Evolutionary conservation across 2,113 vertebrate genomes (phyloP).

Genomic region (Leiothrix lutea): DNA sequence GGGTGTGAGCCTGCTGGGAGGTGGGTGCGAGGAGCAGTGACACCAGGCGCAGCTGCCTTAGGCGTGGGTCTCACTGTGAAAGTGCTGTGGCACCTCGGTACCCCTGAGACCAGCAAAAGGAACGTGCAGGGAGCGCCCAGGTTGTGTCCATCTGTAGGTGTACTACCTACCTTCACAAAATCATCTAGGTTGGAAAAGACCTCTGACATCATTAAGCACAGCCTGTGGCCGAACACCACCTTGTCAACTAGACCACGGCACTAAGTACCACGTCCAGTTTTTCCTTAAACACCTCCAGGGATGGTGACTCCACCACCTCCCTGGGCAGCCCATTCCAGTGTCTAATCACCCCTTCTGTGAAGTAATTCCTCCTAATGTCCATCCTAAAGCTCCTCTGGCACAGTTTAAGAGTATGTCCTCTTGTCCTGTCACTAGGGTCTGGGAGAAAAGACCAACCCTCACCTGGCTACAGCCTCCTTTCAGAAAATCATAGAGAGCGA

Average conservation of each 20-base stretch:
- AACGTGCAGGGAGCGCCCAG: fast-evolving
- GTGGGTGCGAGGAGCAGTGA: not conserved
- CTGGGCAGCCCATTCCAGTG: not conserved
- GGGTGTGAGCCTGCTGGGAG: no score
- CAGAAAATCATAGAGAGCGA: fast-evolving
- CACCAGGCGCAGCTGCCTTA: not conserved
- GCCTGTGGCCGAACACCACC: fast-evolving
- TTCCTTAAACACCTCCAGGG: not conserved
- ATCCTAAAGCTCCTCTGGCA: not conserved
- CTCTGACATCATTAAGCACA: not conserved
- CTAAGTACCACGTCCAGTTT: not conserved
- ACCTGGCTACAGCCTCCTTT: not conserved
- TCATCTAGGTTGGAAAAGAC: not conserved
- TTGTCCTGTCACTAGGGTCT: not conserved
- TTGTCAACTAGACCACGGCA: not conserved
- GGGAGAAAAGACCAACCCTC: not conserved
- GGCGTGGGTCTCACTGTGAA: no score
- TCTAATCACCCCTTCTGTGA: not conserved
- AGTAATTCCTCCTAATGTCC: not conserved
- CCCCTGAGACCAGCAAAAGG: fast-evolving
- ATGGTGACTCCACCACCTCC: not conserved
- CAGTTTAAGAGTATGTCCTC: not conserved
- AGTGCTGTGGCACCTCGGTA: fast-evolving
- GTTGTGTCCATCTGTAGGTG: not conserved
- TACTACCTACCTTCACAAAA: not conserved